These are phyloP conservation scores for Temnothorax ravouxi DNA, from an alignment of 2,888 invertebrate genomes.

Conservation along the genomic window DNA sequence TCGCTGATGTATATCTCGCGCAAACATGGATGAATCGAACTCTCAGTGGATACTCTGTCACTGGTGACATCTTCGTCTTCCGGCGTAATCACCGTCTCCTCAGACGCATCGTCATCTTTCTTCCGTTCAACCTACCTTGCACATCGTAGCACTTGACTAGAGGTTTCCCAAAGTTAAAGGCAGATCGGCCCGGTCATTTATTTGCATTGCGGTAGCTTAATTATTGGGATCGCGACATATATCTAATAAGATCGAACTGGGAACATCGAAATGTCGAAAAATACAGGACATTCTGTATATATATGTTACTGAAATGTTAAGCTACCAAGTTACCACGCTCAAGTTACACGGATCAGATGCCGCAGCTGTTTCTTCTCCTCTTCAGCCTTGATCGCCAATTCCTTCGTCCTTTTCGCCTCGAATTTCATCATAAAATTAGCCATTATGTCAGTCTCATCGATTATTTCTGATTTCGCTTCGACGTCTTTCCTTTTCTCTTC, in stretches of 20 bases:
- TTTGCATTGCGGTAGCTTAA: background rate
- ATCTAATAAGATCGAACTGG: background rate
- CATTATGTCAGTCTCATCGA: constrained; percentile 47
- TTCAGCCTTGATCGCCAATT: constrained; percentile 35
- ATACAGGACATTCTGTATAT: background rate
- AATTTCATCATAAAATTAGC: constrained; percentile 8
- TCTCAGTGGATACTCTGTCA: constrained; percentile 61
- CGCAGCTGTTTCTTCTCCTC: constrained; percentile 59
- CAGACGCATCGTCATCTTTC: constrained; percentile 46
- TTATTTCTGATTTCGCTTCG: constrained; percentile 35
- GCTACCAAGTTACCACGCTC: constrained; percentile 39
- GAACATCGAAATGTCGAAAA: background rate
- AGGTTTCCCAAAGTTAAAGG: background rate
- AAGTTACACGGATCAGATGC: constrained; percentile 73
- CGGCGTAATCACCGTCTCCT: constrained; percentile 69
- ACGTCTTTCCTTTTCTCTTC: constrained; percentile 44
- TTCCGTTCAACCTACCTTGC: constrained; percentile 38
- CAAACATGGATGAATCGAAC: constrained; percentile 70
- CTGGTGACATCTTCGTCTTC: constrained; percentile 42
- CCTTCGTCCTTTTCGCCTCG: constrained; percentile 44
- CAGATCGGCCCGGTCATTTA: background rate
- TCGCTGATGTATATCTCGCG: constrained; percentile 78
- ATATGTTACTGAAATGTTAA: constrained; percentile 5
- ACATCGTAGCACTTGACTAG: background rate
- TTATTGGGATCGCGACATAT: background rate